These are phyloP conservation scores for Bovichtus variegatus DNA, from an alignment of 2,797 vertebrate genomes.

Conservation along the genomic window DNA sequence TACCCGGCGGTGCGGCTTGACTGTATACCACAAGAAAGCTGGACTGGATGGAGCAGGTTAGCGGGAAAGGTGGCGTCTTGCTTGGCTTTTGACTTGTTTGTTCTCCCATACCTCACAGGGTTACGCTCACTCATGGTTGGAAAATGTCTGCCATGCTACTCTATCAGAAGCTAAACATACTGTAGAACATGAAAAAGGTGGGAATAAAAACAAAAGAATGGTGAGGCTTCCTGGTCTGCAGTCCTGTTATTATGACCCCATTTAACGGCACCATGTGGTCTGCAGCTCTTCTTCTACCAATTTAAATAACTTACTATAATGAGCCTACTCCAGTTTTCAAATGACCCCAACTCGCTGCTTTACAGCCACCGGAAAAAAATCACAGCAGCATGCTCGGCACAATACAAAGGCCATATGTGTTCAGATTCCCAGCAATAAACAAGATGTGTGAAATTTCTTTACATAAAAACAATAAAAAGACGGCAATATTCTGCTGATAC, in stretches of 20 bases:
- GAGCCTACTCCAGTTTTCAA: slow-evolving; percentile 44
- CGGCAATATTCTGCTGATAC: not conserved
- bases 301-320: slow-evolving; percentile 35
- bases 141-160: not conserved
- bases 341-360: slow-evolving; percentile 8
- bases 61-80: too few relatives aligned
- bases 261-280: slow-evolving; percentile 41
- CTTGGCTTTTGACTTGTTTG: too few relatives aligned
- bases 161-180: not conserved
- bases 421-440: not conserved
- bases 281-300: slow-evolving; percentile 31
- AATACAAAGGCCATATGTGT: not conserved
- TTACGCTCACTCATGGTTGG: too few relatives aligned
- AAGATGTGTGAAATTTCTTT: not conserved
- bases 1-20: too few relatives aligned
- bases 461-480: not conserved
- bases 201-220: not conserved
- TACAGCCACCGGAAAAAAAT: slow-evolving; percentile 41
- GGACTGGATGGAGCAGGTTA: too few relatives aligned
- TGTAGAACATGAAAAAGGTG: slow-evolving; percentile 11
- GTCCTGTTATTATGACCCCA: slow-evolving; percentile 21
- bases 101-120: too few relatives aligned
- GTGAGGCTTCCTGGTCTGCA: slow-evolving; percentile 11
- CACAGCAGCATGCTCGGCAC: slow-evolving; percentile 9
- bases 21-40: too few relatives aligned